Percentiles rank a stretch among this genome's conserved stretches.
Conservation (phyloP, 2,113 vertebrate species). For the Megaceryle maxima region DNA sequence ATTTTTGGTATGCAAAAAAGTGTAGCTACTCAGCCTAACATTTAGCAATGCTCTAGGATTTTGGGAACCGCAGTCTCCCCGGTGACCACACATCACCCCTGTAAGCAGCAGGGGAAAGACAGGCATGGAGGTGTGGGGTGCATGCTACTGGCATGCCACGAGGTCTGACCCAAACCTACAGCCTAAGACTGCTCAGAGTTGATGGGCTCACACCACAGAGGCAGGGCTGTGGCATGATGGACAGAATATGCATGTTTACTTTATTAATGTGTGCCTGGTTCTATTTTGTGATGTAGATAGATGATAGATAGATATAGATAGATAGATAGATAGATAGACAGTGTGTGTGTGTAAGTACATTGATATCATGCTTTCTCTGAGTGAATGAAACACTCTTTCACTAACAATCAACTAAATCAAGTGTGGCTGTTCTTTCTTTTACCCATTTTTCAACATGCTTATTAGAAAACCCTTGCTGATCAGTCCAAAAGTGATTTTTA, state of each 20-base stretch:
- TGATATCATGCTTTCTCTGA: background rate
- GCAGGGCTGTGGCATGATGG: background rate
- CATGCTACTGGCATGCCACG: rapidly evolving
- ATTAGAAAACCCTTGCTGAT: background rate
- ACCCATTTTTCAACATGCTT: background rate
- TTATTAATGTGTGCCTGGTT: background rate
- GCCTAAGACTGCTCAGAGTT: background rate
- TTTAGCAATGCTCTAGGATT: background rate
- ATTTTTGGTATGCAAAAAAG: background rate
- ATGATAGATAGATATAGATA: background rate
- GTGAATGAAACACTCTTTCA: background rate
- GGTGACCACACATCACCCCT: background rate
- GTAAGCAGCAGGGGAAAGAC: background rate
- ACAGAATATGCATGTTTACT: background rate
- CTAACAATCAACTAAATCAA: background rate
- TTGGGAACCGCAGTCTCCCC: background rate
- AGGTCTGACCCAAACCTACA: background rate
- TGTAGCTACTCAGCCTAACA: background rate
- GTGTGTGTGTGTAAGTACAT: background rate
- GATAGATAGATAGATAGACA: background rate
- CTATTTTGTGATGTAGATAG: background rate
- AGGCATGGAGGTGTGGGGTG: background rate
- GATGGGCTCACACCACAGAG: background rate
- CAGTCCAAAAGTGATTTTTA: background rate
- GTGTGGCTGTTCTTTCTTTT: background rate